Evolutionary conservation across 92 coral and sea anemone genomes (phyloP), one percentile per base, ranked within the genome.

Genomic region (Umimayanthus chanpuru): DNA sequence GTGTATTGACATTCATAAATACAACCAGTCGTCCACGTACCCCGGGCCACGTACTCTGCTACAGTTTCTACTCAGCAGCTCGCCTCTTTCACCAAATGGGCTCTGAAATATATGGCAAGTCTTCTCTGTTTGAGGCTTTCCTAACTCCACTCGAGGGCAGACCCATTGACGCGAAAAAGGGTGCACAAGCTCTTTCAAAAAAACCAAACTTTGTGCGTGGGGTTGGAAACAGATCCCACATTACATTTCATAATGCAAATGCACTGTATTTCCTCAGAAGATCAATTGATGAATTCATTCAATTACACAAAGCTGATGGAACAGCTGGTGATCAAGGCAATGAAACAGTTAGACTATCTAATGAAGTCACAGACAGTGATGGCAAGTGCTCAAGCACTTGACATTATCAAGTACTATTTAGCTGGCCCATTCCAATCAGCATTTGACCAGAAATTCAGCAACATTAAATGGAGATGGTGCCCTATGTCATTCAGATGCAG

Each of bases 341-440:
- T 74, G 53, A 74, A 74, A 39, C 79, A 40, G n/a, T n/a, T n/a
- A n/a, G 79, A 74, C 38, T 67, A 10, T 67, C 73, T 25, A 29
- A 10, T 67, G 73, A 67, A 67, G 9, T 67, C 73, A 67, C 73
- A 67, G 73, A 66, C 72, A 66, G 72, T 14, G 72, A 67, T 67
- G 73, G 73, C 73, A 67, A 28, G 29, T 68, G 74, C 15, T 68
- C 39, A 14, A 1, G 39, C 74, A 28, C 39, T 68, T 68, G 74
- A 6, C 28, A 78, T 49, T 43, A 78, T 78, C 64, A 78, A 78
- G 82, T 44, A 39, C 67, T 78, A 39, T 53, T 21, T 44, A 78
- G 26, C 66, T 78, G 82, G 82, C 23, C 82, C 82, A 50, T 78
- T 78, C 82, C 82, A 78, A 78, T 78, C 82, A 77, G 81, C 81